Percentiles rank a stretch among this genome's conserved stretches.
Evolutionary conservation across 2,113 vertebrate genomes (phyloP).

Genomic region (Prionailurus viverrinus): DNA sequence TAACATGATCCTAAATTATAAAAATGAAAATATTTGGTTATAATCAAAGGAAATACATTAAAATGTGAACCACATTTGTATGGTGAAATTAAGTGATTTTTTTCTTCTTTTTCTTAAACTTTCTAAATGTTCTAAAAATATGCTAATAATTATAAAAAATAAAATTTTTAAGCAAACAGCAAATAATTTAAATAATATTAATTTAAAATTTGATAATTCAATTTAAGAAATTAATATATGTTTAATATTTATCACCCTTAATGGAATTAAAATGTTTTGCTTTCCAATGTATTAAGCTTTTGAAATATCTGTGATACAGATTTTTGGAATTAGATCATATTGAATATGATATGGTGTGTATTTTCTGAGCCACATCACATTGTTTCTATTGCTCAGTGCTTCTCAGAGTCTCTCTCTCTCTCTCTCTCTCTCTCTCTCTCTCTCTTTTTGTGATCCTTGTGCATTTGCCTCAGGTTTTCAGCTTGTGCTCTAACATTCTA

Average conservation of each 20-base stretch:
- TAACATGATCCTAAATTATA: slow-evolving; percentile 33
- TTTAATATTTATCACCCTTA: slow-evolving; percentile 8
- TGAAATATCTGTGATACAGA: not conserved
- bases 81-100: not conserved
- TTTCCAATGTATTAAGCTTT: not conserved
- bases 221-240: slow-evolving; percentile 11
- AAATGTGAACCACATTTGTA: slow-evolving; percentile 9
- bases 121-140: slow-evolving; percentile 49
- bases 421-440: not conserved
- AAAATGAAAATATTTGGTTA: slow-evolving; percentile 24
- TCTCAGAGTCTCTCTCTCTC: not conserved
- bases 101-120: slow-evolving; percentile 55
- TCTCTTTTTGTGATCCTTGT: not conserved
- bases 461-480: not conserved
- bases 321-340: not conserved
- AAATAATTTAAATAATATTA: slow-evolving; percentile 57
- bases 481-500: not conserved
- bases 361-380: not conserved
- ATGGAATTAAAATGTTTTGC: not conserved
- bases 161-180: not conserved
- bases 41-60: slow-evolving; percentile 35
- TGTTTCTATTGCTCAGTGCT: not conserved
- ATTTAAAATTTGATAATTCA: slow-evolving; percentile 55
- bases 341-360: not conserved
- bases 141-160: slow-evolving; percentile 23